Percentiles rank a stretch among this genome's conserved stretches.
Evolutionary conservation across 1,140 invertebrate genomes (phyloP).

Genomic region (Lepidotrigona ventralis): DNA sequence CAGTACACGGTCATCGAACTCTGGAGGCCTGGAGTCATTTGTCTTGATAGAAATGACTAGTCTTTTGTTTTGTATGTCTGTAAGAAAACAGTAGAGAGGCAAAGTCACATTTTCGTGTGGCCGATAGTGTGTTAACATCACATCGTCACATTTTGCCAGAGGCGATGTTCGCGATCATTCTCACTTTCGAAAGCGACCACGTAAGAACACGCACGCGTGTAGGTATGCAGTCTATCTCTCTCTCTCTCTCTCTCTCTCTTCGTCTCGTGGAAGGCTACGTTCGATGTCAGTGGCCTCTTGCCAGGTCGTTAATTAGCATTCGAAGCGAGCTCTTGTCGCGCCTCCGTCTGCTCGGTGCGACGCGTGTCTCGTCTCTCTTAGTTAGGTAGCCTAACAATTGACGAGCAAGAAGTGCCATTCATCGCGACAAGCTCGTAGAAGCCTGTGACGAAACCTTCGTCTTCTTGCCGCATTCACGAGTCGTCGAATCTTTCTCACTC

Average conservation of each 20-base stretch:
- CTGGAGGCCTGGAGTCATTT: too few relatives aligned
- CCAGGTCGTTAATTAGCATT: constrained; percentile 72
- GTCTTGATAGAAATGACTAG: too few relatives aligned
- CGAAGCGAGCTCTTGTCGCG: constrained; percentile 64
- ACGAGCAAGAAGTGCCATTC: neutral
- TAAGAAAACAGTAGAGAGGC: too few relatives aligned
- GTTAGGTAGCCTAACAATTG: neutral
- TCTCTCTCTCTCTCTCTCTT: neutral
- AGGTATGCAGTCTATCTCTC: neutral
- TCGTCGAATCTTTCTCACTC: too few relatives aligned
- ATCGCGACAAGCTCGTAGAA: neutral
- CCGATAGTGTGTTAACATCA: too few relatives aligned
- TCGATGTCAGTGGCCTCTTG: constrained; percentile 44
- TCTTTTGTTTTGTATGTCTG: too few relatives aligned
- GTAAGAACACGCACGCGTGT: neutral
- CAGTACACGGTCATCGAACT: too few relatives aligned
- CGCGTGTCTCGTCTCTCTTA: neutral
- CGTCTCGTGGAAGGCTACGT: neutral
- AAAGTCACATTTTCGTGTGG: too few relatives aligned
- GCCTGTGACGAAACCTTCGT: neutral
- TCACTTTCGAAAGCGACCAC: constrained; percentile 59
- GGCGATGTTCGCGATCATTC: constrained; percentile 47
- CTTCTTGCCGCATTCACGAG: too few relatives aligned
- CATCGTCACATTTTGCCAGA: neutral
- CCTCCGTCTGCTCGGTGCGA: constrained; percentile 47